Evolutionary conservation across 2,797 vertebrate species (phyloP).

Genomic region (Decapterus maruadsi): DNA sequence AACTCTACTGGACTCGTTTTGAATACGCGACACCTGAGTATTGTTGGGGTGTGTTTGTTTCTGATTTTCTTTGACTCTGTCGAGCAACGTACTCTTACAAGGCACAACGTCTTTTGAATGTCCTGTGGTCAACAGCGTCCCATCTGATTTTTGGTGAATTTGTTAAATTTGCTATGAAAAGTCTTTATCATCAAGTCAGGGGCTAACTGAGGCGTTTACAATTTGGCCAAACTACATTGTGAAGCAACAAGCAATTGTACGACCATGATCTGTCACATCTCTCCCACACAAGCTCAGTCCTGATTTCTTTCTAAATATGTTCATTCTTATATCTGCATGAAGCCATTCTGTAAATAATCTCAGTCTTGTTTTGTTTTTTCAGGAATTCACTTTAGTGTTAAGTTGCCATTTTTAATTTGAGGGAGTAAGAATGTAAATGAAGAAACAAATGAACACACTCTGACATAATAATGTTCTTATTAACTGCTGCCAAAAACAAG

Average conservation of each 20-base stretch:
- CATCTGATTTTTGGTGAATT: constrained; percentile 11
- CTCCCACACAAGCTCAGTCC: constrained; percentile 10
- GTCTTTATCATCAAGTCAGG: constrained; percentile 15
- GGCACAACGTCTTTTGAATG: constrained; percentile 36
- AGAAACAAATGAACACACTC: neutral
- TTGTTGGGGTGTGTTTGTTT: constrained; percentile 23
- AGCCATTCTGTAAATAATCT: constrained; percentile 65
- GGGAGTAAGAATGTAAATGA: constrained; percentile 14
- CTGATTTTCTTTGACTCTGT: constrained; percentile 25
- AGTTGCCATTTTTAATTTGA: constrained; percentile 34
- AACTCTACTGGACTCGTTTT: constrained; percentile 38
- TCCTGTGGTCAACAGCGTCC: constrained; percentile 37
- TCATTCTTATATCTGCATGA: constrained; percentile 69
- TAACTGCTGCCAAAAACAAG: constrained; percentile 22
- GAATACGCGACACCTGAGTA: constrained; percentile 8
- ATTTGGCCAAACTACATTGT: constrained; percentile 40
- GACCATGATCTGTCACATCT: constrained; percentile 31
- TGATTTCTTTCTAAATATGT: constrained; percentile 36
- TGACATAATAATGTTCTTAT: constrained; percentile 9
- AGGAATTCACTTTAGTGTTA: constrained; percentile 14
- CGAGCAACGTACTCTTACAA: constrained; percentile 14
- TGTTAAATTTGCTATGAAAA: neutral
- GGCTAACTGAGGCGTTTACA: constrained; percentile 45
- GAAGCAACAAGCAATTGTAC: constrained; percentile 38
- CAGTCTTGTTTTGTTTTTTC: constrained; percentile 11